phyloP scores from a whole-genome alignment of 2,888 invertebrate genomes.

The Pyrgus malvae region DNA sequence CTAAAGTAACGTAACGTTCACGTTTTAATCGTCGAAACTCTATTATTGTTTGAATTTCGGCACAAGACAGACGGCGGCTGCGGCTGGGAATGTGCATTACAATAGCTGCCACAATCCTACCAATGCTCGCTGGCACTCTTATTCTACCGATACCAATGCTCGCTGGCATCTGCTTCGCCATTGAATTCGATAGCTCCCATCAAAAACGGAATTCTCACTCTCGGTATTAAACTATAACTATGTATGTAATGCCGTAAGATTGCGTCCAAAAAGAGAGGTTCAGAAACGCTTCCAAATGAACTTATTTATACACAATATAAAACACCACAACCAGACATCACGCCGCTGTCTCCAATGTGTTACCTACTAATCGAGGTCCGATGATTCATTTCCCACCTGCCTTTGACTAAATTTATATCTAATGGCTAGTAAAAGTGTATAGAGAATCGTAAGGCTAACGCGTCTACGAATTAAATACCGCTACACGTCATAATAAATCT shows the following conservation, averaged over 20 bases:
- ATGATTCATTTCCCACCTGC: constrained; percentile 24
- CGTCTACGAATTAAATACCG: constrained; percentile 23
- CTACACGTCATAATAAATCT: constrained; percentile 25
- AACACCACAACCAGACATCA: not conserved
- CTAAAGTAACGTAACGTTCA: constrained; percentile 30
- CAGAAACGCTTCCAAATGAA: not conserved
- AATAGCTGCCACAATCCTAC: constrained; percentile 59
- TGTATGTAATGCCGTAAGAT: constrained; percentile 11
- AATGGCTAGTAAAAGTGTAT: not conserved
- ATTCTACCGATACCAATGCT: constrained; percentile 59
- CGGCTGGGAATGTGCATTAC: constrained; percentile 68
- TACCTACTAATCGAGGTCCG: constrained; percentile 13
- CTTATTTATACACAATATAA: constrained; percentile 13
- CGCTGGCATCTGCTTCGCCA: constrained; percentile 71
- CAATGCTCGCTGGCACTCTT: constrained; percentile 73
- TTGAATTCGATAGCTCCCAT: constrained; percentile 71
- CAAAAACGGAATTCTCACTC: constrained; percentile 57
- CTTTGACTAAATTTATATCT: constrained; percentile 17
- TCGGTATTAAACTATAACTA: constrained; percentile 26
- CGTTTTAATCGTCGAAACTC: constrained; percentile 43
- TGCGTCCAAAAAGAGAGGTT: constrained; percentile 12
- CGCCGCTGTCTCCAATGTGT: not conserved
- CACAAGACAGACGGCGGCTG: constrained; percentile 67
- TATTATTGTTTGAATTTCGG: constrained; percentile 58
- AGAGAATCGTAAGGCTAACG: constrained; percentile 6